Evolutionary conservation across 2,888 invertebrate genomes (phyloP).

Genomic region (Brachylomia viminalis): DNA sequence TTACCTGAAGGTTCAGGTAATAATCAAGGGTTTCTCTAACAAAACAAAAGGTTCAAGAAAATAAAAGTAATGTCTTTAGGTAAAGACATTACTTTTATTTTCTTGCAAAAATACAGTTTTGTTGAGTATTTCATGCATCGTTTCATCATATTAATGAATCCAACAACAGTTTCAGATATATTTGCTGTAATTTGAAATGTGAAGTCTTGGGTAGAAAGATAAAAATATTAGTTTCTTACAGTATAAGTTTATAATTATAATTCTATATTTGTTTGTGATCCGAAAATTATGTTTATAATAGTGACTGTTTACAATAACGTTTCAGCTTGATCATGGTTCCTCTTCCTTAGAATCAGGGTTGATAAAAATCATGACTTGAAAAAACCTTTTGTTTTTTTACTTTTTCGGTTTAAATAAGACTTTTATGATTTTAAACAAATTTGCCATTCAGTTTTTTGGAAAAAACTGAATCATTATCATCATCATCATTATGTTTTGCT

Average conservation of each 20-base stretch:
- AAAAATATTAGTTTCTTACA: not conserved
- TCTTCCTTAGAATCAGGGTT: too few relatives aligned
- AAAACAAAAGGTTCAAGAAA: too few relatives aligned
- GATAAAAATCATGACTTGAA: too few relatives aligned
- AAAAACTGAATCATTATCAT: too few relatives aligned
- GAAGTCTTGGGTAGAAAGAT: not conserved
- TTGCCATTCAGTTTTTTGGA: too few relatives aligned
- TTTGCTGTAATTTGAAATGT: not conserved
- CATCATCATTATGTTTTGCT: not conserved
- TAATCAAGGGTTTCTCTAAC: too few relatives aligned
- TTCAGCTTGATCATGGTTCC: too few relatives aligned
- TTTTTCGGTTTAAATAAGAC: too few relatives aligned
- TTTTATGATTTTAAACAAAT: too few relatives aligned
- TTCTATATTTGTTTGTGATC: not conserved
- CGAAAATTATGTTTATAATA: not conserved
- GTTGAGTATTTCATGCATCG: not conserved
- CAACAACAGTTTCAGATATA: not conserved
- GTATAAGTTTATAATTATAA: not conserved
- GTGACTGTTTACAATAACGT: not conserved
- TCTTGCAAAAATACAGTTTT: not conserved
- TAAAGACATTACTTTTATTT: not conserved
- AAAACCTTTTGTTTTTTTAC: too few relatives aligned
- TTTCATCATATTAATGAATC: slow-evolving; percentile 1
- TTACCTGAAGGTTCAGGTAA: too few relatives aligned
- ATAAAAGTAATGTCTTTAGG: too few relatives aligned